Evolutionary conservation across 2,888 invertebrate genomes (phyloP).

Genomic region (Amiota communis): DNA sequence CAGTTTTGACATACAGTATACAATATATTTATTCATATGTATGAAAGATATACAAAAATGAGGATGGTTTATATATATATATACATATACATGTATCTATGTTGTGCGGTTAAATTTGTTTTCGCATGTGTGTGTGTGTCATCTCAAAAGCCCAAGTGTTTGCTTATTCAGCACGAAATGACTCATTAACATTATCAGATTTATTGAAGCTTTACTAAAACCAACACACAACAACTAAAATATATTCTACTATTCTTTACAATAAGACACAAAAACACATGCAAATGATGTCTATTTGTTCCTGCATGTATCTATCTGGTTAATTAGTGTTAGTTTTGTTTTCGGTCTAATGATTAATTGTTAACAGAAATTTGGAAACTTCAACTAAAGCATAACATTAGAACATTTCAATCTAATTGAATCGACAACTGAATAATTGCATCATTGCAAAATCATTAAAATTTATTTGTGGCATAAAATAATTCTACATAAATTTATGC

Average conservation of each 20-base stretch:
- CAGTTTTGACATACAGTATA: background rate
- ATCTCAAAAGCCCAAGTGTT: conserved; percentile 22
- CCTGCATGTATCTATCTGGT: background rate
- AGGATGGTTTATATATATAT: too few species aligned
- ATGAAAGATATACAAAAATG: too few species aligned
- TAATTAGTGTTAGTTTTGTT: conserved; percentile 6
- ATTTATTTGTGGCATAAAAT: too few species aligned
- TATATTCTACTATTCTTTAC: background rate
- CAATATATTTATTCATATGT: too few species aligned
- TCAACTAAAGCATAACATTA: too few species aligned
- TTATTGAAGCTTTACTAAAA: conserved; percentile 15
- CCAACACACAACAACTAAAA: conserved; percentile 3
- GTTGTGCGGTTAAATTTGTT: background rate
- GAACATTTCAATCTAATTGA: too few species aligned
- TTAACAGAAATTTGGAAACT: too few species aligned
- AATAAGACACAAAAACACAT: conserved; percentile 5
- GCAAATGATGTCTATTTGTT: background rate
- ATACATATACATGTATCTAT: background rate
- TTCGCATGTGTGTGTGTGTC: background rate
- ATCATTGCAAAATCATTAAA: too few species aligned
- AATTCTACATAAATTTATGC: too few species aligned
- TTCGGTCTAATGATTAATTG: too few species aligned
- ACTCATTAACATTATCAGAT: conserved; percentile 33
- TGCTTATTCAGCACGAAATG: conserved; percentile 21
- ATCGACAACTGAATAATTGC: too few species aligned